Evolutionary conservation across 2,888 invertebrate genomes (phyloP), one percentile per base, ranked within the genome.

Genomic region (Zaprionus bogoriensis): DNA sequence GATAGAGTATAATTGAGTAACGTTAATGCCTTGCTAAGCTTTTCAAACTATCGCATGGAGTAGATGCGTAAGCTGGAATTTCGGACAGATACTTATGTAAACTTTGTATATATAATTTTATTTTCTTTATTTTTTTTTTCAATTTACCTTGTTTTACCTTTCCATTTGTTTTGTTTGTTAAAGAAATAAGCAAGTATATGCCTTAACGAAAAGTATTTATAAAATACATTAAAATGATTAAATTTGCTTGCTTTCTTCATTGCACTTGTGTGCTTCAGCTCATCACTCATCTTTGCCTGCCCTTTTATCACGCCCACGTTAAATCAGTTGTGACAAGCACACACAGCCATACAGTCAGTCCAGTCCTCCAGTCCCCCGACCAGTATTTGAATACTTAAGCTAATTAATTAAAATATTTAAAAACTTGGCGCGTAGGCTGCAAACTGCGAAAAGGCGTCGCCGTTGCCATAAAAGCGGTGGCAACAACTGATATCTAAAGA

Each of bases 361-460:
- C 41, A 20, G 30, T 55, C 25, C 14, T 28, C 23, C 46, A 9
- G 50, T 53, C 27, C 39, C 10, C 39, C 27, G 44, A 45, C 50
- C 54, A 74, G 55, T 53, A 59, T 69, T 28, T 23, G 57, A 23
- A 63, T 50, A 57, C 52, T 47, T 64, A 39, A 50, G 46, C 64
- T 59, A 75, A 72, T 75, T 76, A 71, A 77, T 74, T 77, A 66
- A 77, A 66, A 74, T 74, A 71, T 63, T 75, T 47, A 58, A 60
- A 64, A 63, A 48, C 42, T 57, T 53, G 19, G 19, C 17, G 61
- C 50, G 77, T 77, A 55, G 77, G 77, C 30, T 32, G 66, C 10
- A 63, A 71, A 72, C 62, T 60, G 74, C 69, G 44, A 60, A 80
- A 70, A 84, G 84, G 80, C 75, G 80, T 81, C 58, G 68, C 67